Conservation (phyloP, 2,113 vertebrate genomes). For the Cichladusa arquata region DNA sequence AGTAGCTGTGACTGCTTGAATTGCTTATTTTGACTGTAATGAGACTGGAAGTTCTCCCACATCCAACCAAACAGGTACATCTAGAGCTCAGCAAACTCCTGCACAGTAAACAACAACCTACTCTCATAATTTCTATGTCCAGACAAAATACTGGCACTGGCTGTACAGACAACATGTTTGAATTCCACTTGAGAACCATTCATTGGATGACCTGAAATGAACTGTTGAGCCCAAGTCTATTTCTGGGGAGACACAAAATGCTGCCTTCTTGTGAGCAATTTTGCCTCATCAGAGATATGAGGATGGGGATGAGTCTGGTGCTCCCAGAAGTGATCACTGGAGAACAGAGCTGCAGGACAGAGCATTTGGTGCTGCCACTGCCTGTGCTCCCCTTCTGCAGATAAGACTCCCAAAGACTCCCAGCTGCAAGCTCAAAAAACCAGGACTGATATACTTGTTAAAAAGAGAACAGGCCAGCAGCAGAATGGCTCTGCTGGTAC, state of each 20-base stretch:
- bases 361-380: background rate
- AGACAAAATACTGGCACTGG: background rate
- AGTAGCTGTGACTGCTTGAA: background rate
- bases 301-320: fast-evolving
- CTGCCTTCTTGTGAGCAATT: background rate
- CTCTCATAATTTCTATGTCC: fast-evolving
- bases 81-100: background rate
- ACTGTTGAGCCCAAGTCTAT: background rate
- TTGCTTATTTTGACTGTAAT: background rate
- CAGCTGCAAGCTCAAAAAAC: background rate
- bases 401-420: background rate
- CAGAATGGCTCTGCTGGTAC: fast-evolving
- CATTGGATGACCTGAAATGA: background rate
- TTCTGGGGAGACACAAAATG: fast-evolving
- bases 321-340: background rate
- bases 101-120: background rate
- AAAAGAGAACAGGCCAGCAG: background rate
- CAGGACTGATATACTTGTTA: background rate
- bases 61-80: fast-evolving
- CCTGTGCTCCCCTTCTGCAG: background rate
- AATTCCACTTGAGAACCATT: background rate
- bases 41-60: background rate
- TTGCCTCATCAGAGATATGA: background rate
- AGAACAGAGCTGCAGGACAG: background rate
- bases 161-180: background rate